Base-by-base conservation (phyloP, 2,113 vertebrate species). In the Gorsachius goisagi region DNA sequence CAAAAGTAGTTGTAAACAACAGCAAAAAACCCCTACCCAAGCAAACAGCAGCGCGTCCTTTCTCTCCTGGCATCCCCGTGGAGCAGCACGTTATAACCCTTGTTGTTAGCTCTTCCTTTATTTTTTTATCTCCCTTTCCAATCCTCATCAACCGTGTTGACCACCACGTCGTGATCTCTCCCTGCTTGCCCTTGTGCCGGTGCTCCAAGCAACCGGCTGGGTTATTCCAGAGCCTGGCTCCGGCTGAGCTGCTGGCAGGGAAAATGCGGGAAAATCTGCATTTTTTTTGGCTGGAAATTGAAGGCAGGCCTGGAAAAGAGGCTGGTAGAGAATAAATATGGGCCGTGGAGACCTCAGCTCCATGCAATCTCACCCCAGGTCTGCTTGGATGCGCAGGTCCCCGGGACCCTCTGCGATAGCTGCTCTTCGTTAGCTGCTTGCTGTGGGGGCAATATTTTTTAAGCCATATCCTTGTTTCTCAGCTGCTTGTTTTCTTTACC, bases 231-330 rank as follows among this genome's bases (percentile, higher is more conserved):
- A 90, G 66, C 58, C 32, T 1, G 1, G 19, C 45, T 66, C 69
- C 1, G 1, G 33, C 63, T 63, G 85, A 87, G 74, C 45, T 11
- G 2, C n/a, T 52, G 64, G 30, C 12, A 35, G 72, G 35, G 55
- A 22, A 45, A 62, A 52, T 1, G 2, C 0, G 0, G 33, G 26
- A 22, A 82, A 79, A 89, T 50, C 9, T 50, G 4, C 18, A 2
- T 21, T 20, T 62, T 20, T 62, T 78, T 93, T 15, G 0, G 32
- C 12, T 78, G 52, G 19, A 50, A 67, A 78, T 75, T 5, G 44
- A 78, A 94, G 35, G 15, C 15, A 82, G 60, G 32, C 18, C 30
- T 26, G 18, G n/a, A 56, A 20, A 77, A 74, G 37, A 53, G 52
- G 37, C 41, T 52, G 81, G 23, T 15, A 9, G 21, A 69, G 37